phyloP scores from a whole-genome alignment of 2,888 invertebrate species.

The Synanthedon andrenaeformis region DNA sequence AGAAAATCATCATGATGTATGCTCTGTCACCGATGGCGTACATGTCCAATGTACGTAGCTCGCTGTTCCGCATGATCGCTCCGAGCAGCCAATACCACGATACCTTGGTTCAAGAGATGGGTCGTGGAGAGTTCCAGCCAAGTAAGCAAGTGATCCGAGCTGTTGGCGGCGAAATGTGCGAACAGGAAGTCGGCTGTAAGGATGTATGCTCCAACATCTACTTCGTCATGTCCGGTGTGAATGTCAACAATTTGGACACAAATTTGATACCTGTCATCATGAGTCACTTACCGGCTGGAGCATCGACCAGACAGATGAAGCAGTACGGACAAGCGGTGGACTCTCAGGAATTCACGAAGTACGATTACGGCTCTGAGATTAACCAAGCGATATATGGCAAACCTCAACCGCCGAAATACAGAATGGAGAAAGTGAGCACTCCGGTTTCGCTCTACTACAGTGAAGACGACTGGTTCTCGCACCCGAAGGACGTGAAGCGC shows the following conservation, averaged over 20 bases:
- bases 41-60: conserved; percentile 52
- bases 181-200: conserved; percentile 43
- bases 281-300: conserved; percentile 68
- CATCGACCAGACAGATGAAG: conserved; percentile 61
- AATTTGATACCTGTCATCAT: conserved; percentile 66
- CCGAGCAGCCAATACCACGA: conserved; percentile 36
- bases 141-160: conserved; percentile 30
- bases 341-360: conserved; percentile 42
- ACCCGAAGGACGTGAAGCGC: conserved; percentile 68
- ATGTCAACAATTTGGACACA: conserved; percentile 59
- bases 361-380: conserved; percentile 42
- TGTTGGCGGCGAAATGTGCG: conserved; percentile 44
- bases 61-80: conserved; percentile 48
- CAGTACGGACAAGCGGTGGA: conserved; percentile 68
- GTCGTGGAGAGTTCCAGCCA: conserved; percentile 40
- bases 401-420: conserved; percentile 41
- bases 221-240: conserved; percentile 72
- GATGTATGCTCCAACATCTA: conserved; percentile 71
- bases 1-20: conserved; percentile 49
- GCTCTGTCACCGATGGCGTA: conserved; percentile 58
- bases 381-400: conserved; percentile 48
- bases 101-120: conserved; percentile 26
- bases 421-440: conserved; percentile 40
- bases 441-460: conserved; percentile 55
- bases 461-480: conserved; percentile 76